Conservation (phyloP, 2,888 invertebrate species). For the Euphydryas editha region DNA sequence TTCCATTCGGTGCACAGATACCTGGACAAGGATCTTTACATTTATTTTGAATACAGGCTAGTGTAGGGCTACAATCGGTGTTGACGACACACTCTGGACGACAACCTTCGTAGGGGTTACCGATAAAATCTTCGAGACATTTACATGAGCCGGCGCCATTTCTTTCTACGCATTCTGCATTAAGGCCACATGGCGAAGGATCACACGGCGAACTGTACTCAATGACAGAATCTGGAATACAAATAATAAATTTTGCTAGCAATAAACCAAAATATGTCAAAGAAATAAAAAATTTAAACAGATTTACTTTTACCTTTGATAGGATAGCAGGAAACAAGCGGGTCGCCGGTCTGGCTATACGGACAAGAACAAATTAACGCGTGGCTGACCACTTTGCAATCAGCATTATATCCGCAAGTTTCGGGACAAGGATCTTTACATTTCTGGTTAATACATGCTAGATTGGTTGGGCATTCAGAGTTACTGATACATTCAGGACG, state of each 20-base stretch:
- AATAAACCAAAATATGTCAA: neutral
- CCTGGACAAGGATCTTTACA: conserved; percentile 92
- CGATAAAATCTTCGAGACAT: conserved; percentile 84
- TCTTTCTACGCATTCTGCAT: conserved; percentile 85
- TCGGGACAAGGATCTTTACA: conserved; percentile 88
- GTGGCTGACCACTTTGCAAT: conserved; percentile 89
- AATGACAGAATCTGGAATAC: conserved; percentile 63
- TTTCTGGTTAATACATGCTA: conserved; percentile 87
- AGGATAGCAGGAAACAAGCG: conserved; percentile 78
- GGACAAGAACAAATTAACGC: conserved; percentile 86
- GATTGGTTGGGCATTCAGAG: conserved; percentile 85
- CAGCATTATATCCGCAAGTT: conserved; percentile 87
- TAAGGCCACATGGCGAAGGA: conserved; percentile 87
- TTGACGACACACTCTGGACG: conserved; percentile 92
- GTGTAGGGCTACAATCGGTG: conserved; percentile 88
- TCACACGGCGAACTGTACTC: conserved; percentile 84
- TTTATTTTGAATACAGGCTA: conserved; percentile 89
- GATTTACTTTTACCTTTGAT: conserved; percentile 62
- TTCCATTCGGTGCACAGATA: conserved; percentile 88
- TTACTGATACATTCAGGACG: conserved; percentile 87
- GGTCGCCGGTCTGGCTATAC: conserved; percentile 86
- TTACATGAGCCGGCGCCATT: conserved; percentile 88
- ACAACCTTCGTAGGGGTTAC: conserved; percentile 85
- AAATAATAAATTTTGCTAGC: neutral
- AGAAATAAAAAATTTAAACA: neutral